Conservation (phyloP, 2,888 invertebrate species). For the Ethmia dodecea region DNA sequence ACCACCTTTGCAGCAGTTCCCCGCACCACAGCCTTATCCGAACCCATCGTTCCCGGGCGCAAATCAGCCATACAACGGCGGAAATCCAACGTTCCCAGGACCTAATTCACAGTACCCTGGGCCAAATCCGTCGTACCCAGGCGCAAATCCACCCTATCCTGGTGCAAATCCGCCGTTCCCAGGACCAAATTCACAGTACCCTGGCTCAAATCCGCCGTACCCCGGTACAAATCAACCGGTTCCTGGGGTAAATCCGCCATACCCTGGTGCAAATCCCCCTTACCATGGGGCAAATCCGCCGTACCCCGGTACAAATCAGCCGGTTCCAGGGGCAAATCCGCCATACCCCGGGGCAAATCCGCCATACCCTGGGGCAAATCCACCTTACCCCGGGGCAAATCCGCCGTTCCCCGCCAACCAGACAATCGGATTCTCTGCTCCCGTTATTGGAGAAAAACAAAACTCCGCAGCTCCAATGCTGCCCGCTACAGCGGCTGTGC, state of each 20-base stretch:
- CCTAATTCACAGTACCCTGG: conserved; percentile 14
- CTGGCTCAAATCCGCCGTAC: not conserved
- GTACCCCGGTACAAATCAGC: conserved; percentile 17
- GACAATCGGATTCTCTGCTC: too few relatives aligned
- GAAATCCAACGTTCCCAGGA: conserved; percentile 14
- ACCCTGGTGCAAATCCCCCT: conserved; percentile 20
- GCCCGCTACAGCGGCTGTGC: too few relatives aligned
- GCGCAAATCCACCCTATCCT: not conserved
- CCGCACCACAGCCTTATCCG: conserved; percentile 15
- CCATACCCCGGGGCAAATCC: too few relatives aligned
- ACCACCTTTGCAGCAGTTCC: conserved; percentile 12
- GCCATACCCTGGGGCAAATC: too few relatives aligned
- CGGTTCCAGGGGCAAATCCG: too few relatives aligned
- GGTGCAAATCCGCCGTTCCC: not conserved
- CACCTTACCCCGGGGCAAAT: too few relatives aligned
- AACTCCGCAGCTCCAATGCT: too few relatives aligned
- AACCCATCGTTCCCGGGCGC: conserved; percentile 25
- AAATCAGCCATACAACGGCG: conserved; percentile 19
- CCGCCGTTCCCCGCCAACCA: too few relatives aligned
- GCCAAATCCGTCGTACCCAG: not conserved
- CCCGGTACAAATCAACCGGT: too few relatives aligned
- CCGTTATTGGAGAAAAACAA: too few relatives aligned
- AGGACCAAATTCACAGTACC: not conserved
- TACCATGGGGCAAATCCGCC: conserved; percentile 23
- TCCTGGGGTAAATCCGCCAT: too few relatives aligned